Evolutionary conservation across 2,797 vertebrate species (phyloP).

Genomic region (Chelmon rostratus): DNA sequence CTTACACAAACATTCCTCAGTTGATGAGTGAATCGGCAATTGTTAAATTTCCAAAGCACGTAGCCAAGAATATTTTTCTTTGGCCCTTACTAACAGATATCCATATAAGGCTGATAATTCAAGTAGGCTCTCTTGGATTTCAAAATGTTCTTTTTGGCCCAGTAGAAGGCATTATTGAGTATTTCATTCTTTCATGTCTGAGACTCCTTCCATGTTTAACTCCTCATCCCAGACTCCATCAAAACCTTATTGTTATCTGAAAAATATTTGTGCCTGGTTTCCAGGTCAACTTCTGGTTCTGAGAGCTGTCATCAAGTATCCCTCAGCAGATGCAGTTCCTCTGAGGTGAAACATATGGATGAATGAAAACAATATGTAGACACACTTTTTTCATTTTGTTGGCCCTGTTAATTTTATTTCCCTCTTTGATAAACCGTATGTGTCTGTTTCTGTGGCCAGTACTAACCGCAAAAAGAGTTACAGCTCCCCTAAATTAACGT

Average conservation of each 20-base stretch:
- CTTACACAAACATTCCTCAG: slow-evolving; percentile 49
- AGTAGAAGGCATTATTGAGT: slow-evolving; percentile 67
- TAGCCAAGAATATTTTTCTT: slow-evolving; percentile 44
- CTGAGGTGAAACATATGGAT: slow-evolving; percentile 61
- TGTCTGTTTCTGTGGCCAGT: slow-evolving; percentile 5
- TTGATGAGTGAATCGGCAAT: slow-evolving; percentile 45
- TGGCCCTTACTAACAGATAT: slow-evolving; percentile 45
- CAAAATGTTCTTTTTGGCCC: slow-evolving; percentile 73
- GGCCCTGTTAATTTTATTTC: slow-evolving; percentile 26
- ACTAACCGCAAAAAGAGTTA: slow-evolving; percentile 25
- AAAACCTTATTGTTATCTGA: slow-evolving; percentile 68
- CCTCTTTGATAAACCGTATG: slow-evolving; percentile 20
- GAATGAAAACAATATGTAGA: slow-evolving; percentile 46
- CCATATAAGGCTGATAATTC: slow-evolving; percentile 66
- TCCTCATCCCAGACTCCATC: slow-evolving; percentile 66
- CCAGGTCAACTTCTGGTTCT: slow-evolving; percentile 71
- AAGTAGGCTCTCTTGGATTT: slow-evolving; percentile 56
- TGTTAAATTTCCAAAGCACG: slow-evolving; percentile 51
- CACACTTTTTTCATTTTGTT: slow-evolving; percentile 18
- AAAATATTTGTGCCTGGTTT: slow-evolving; percentile 78
- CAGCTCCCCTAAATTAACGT: slow-evolving; percentile 8
- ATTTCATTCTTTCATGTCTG: slow-evolving; percentile 75
- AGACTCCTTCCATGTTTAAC: slow-evolving; percentile 68
- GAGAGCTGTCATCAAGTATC: slow-evolving; percentile 55
- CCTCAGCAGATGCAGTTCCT: slow-evolving; percentile 30